These are phyloP conservation scores for Panonychus citri DNA, from an alignment of 1,140 invertebrate species.

Conservation along the genomic window DNA sequence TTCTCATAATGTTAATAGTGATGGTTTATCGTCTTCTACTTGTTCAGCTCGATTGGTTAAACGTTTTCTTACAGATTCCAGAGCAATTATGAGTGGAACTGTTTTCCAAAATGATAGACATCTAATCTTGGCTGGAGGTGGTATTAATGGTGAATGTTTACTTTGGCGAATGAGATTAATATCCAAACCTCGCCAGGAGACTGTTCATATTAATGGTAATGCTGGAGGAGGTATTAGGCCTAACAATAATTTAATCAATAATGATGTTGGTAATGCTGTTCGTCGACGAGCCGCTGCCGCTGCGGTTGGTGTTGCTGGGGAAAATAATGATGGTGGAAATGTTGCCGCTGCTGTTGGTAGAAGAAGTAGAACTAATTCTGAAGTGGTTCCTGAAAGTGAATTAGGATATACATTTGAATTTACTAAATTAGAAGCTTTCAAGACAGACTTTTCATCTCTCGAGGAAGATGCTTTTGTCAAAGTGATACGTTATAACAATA, in stretches of 20 bases:
- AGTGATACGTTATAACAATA: conserved; percentile 51
- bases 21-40: neutral
- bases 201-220: no score
- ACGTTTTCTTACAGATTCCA: conserved; percentile 31
- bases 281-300: neutral
- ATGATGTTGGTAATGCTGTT: no score
- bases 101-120: conserved; percentile 35
- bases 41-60: neutral
- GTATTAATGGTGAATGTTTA: conserved; percentile 73
- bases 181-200: no score
- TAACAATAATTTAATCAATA: no score
- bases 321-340: neutral
- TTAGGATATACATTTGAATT: conserved; percentile 24
- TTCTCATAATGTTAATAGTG: neutral
- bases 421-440: conserved; percentile 19
- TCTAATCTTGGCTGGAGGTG: conserved; percentile 49
- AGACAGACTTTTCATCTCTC: conserved; percentile 26
- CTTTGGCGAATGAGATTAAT: conserved; percentile 30
- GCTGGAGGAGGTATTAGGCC: no score
- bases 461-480: conserved; percentile 55
- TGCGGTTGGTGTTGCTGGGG: neutral
- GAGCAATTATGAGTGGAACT: conserved; percentile 74
- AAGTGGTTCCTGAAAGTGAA: neutral
- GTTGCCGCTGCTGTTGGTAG: neutral
- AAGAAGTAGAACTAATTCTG: neutral